phyloP scores from a whole-genome alignment of 2,888 invertebrate genomes.

The Homarus gammarus region DNA sequence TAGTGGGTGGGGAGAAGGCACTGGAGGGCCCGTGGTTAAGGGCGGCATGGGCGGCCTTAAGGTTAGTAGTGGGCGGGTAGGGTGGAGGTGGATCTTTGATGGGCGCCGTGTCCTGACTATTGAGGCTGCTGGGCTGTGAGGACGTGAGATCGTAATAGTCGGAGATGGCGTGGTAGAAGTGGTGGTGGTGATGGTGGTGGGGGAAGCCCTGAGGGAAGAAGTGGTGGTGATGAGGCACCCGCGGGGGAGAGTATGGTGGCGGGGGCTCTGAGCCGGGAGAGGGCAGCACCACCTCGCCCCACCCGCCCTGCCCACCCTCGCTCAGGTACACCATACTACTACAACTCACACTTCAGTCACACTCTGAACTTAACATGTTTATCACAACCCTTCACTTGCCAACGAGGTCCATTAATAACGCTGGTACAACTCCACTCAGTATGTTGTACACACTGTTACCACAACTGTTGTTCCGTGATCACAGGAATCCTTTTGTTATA shows the following conservation, averaged over 20 bases:
- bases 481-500: not conserved
- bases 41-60: slow-evolving; percentile 47
- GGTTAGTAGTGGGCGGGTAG: slow-evolving; percentile 55
- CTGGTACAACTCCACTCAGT: not conserved
- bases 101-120: slow-evolving; percentile 31
- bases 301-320: slow-evolving; percentile 45
- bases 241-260: slow-evolving; percentile 62
- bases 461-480: not conserved
- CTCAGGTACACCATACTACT: slow-evolving; percentile 58
- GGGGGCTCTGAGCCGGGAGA: slow-evolving; percentile 61
- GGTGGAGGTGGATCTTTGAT: slow-evolving; percentile 69
- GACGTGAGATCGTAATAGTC: slow-evolving; percentile 22
- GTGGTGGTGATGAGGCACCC: slow-evolving; percentile 48
- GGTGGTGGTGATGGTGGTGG: slow-evolving; percentile 34
- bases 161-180: slow-evolving; percentile 28
- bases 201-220: slow-evolving; percentile 45
- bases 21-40: slow-evolving; percentile 75
- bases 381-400: not conserved
- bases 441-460: not conserved
- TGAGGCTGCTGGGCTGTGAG: slow-evolving; percentile 49
- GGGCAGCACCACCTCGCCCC: slow-evolving; percentile 51
- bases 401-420: not conserved
- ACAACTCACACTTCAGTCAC: not conserved
- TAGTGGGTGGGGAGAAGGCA: slow-evolving; percentile 68
- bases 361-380: not conserved